These are phyloP conservation scores for Semicossyphus pulcher DNA, from an alignment of 2,113 vertebrate genomes.

Conservation along the genomic window DNA sequence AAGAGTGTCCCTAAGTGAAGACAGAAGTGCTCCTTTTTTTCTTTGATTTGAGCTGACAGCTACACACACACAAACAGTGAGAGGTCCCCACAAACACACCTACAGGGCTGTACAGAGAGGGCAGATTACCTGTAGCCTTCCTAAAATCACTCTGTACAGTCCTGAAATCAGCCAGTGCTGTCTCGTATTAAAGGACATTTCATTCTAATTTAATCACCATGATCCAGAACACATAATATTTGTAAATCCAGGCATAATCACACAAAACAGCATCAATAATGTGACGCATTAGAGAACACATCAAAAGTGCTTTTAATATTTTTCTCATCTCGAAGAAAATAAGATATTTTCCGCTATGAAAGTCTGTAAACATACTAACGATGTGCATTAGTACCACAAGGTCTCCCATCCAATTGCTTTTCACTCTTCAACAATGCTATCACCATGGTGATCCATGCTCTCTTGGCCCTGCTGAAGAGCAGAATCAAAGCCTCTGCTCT, in stretches of 20 bases:
- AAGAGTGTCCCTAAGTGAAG: constrained; percentile 34
- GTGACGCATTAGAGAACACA: not conserved
- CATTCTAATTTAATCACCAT: not conserved
- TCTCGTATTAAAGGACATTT: not conserved
- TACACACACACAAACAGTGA: constrained; percentile 29
- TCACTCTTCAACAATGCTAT: constrained; percentile 55
- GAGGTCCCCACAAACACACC: constrained; percentile 34
- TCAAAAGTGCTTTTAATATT: not conserved
- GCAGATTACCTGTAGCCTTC: constrained; percentile 14
- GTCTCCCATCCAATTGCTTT: constrained; percentile 32
- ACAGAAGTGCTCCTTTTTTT: not conserved
- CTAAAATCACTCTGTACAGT: not conserved
- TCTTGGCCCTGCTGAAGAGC: constrained; percentile 46
- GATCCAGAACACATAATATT: not conserved
- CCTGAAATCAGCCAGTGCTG: not conserved
- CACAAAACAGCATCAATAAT: not conserved
- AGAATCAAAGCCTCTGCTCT: constrained; percentile 59
- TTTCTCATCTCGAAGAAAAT: not conserved
- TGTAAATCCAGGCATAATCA: not conserved
- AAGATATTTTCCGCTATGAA: not conserved
- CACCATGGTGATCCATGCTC: constrained; percentile 62
- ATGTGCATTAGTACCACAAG: constrained; percentile 43
- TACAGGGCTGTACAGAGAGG: not conserved
- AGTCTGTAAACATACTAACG: constrained; percentile 43
- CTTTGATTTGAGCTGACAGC: constrained; percentile 60